These are phyloP conservation scores for Crotalus horridus DNA, from an alignment of 2,113 vertebrate species.

Conservation along the genomic window DNA sequence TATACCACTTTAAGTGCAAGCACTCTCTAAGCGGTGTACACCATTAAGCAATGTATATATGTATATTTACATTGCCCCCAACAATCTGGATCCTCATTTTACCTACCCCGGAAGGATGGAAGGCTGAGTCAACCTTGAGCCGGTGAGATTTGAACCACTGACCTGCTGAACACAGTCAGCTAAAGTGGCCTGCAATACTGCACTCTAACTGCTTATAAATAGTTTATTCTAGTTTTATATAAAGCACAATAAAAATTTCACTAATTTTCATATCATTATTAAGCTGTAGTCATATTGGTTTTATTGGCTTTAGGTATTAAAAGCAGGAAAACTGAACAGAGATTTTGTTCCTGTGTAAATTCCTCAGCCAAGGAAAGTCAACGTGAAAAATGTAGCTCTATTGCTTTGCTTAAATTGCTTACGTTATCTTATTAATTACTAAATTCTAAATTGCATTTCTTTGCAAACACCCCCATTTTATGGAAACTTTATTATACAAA, in stretches of 20 bases:
- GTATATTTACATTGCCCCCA: too few species aligned
- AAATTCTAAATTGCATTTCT: neutral
- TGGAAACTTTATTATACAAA: neutral
- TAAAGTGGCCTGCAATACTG: too few species aligned
- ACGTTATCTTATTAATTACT: neutral
- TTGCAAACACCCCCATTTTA: neutral
- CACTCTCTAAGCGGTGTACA: too few species aligned
- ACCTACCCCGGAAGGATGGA: too few species aligned
- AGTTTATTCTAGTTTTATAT: neutral
- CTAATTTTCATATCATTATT: neutral
- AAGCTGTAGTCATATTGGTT: neutral
- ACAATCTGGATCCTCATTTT: too few species aligned
- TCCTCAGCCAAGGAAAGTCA: neutral
- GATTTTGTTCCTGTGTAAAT: neutral
- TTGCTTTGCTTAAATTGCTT: neutral
- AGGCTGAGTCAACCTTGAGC: too few species aligned
- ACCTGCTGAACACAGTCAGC: too few species aligned
- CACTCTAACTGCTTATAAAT: too few species aligned
- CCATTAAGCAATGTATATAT: too few species aligned
- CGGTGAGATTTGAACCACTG: too few species aligned
- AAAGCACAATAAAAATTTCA: neutral
- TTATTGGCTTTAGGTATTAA: neutral
- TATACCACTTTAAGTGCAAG: too few species aligned
- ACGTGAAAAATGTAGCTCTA: neutral
- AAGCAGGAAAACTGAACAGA: neutral